phyloP scores from a whole-genome alignment of 2,113 vertebrate species.

The Cranoglanis bouderius region DNA sequence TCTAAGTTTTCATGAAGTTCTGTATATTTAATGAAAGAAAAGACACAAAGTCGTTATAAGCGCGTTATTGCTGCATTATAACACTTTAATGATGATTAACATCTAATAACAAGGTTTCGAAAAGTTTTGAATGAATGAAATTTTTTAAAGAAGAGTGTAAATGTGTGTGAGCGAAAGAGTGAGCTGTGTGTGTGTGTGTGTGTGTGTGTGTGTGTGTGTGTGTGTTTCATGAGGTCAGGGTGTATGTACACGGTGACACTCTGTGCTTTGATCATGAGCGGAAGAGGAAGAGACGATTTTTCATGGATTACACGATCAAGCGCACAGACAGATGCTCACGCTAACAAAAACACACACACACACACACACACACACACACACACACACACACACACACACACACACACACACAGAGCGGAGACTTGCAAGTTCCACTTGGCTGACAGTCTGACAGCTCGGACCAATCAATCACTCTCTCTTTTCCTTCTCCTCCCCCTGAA shows the following conservation, averaged over 20 bases:
- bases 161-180: not conserved
- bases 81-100: not conserved
- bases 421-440: conserved; percentile 77
- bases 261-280: conserved; percentile 75
- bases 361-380: conserved; percentile 45
- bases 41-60: no score
- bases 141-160: not conserved
- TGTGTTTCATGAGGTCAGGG: conserved; percentile 34
- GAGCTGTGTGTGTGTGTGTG: conserved; percentile 30
- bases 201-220: conserved; percentile 35
- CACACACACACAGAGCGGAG: conserved; percentile 59
- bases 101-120: no score
- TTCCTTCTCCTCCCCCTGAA: conserved; percentile 57
- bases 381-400: conserved; percentile 35
- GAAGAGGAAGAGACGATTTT: conserved; percentile 79
- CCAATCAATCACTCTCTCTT: conserved; percentile 76
- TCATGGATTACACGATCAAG: conserved; percentile 68
- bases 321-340: conserved; percentile 40
- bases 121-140: not conserved
- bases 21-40: not conserved
- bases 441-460: conserved; percentile 76
- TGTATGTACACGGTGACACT: conserved; percentile 47
- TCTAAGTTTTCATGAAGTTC: no score
- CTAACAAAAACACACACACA: conserved; percentile 31
- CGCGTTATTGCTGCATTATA: no score